phyloP scores from a whole-genome alignment of 2,797 vertebrate species.

The Sebastiscus albofasciatus region DNA sequence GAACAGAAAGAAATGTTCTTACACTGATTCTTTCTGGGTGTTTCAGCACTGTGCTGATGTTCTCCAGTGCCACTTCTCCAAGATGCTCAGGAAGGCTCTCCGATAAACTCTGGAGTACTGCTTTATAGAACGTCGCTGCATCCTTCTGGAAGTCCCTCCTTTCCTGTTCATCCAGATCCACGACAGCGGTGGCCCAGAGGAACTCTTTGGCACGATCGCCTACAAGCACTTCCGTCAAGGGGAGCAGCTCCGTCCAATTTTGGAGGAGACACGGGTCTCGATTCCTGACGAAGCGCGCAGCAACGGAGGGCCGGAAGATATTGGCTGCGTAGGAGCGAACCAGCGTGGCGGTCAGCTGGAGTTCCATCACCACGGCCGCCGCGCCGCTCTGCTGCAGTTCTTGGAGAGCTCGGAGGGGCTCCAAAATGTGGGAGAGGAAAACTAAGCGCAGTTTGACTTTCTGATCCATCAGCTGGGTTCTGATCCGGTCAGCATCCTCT shows the following conservation, averaged over 20 bases:
- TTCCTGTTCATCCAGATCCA: constrained; percentile 29
- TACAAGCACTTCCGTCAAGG: constrained; percentile 33
- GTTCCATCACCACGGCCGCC: constrained; percentile 17
- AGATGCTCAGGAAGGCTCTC: constrained; percentile 68
- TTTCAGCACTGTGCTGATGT: constrained; percentile 59
- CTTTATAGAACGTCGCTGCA: constrained; percentile 64
- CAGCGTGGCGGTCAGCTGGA: constrained; percentile 56
- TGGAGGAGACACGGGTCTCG: constrained; percentile 17
- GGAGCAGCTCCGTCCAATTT: constrained; percentile 39
- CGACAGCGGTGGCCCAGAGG: constrained; percentile 7
- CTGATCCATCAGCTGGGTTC: constrained; percentile 46
- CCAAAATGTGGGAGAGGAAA: constrained; percentile 73
- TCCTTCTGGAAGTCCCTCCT: constrained; percentile 43
- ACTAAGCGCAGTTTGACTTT: constrained; percentile 61
- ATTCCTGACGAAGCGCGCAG: constrained; percentile 29
- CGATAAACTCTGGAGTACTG: constrained; percentile 48
- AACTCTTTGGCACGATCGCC: constrained; percentile 54
- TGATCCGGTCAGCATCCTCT: neutral
- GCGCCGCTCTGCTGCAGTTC: constrained; percentile 33
- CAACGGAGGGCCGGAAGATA: constrained; percentile 34
- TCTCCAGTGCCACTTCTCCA: constrained; percentile 35
- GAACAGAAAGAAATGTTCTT: constrained; percentile 9
- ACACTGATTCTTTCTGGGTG: constrained; percentile 42
- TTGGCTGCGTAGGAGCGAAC: constrained; percentile 55
- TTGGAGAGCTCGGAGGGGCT: constrained; percentile 70